These are phyloP conservation scores for Drosophila seguyi DNA, from an alignment of 1,140 invertebrate species.

Conservation along the genomic window DNA sequence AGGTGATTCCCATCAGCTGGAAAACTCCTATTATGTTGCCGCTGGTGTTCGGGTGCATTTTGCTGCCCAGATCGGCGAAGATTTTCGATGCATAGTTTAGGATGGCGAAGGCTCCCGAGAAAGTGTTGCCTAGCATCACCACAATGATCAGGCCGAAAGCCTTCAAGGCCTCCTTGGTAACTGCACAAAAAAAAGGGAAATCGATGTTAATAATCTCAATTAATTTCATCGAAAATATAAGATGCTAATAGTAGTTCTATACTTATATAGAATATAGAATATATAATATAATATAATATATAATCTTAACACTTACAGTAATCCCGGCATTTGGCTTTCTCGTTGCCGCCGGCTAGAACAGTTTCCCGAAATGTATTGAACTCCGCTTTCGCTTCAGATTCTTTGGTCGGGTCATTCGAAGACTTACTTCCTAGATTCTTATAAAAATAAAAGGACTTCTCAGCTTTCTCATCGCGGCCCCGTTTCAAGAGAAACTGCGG, in stretches of 20 bases:
- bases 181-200: slow-evolving; percentile 18
- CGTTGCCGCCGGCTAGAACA: slow-evolving; percentile 28
- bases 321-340: slow-evolving; percentile 29
- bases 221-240: neutral
- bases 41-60: slow-evolving; percentile 87
- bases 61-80: slow-evolving; percentile 87
- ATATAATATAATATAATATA: too few species aligned
- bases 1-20: slow-evolving; percentile 54
- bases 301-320: slow-evolving; percentile 65
- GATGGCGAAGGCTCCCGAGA: slow-evolving; percentile 86
- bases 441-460: slow-evolving; percentile 62
- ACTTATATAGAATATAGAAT: too few species aligned
- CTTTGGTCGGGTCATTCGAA: slow-evolving; percentile 19
- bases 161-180: slow-evolving; percentile 35
- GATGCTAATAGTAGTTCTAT: too few species aligned
- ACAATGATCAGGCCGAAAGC: slow-evolving; percentile 50
- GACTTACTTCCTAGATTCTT: slow-evolving; percentile 48
- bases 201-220: neutral
- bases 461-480: slow-evolving; percentile 44
- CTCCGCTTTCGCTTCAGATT: slow-evolving; percentile 34
- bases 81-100: slow-evolving; percentile 87
- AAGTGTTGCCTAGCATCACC: slow-evolving; percentile 49
- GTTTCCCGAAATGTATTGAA: slow-evolving; percentile 45
- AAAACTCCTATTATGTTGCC: slow-evolving; percentile 89
- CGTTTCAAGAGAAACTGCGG: slow-evolving; percentile 50